These are phyloP conservation scores for Pseudoatta argentina DNA, from an alignment of 1,140 invertebrate species.

Conservation along the genomic window DNA sequence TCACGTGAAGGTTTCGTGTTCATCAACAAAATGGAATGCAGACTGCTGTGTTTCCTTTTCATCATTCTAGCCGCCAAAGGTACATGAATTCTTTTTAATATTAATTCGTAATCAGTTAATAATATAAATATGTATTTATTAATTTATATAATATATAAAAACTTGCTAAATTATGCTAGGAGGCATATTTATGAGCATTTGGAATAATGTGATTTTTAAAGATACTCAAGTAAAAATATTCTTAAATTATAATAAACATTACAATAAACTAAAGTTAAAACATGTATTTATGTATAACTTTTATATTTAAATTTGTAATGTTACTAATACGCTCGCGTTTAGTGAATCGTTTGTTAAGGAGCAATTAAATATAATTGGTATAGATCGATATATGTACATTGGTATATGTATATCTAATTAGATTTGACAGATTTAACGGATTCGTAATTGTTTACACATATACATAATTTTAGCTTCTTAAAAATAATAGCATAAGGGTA, in stretches of 20 bases:
- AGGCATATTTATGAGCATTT: neutral
- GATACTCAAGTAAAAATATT: neutral
- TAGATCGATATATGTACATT: neutral
- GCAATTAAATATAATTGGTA: conserved; percentile 12
- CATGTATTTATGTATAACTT: neutral
- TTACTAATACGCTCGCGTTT: neutral
- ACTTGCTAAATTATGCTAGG: neutral
- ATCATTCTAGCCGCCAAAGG: conserved; percentile 71
- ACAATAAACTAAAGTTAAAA: neutral
- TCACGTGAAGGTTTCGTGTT: conserved; percentile 1
- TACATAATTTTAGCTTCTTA: neutral
- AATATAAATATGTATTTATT: conserved; percentile 5
- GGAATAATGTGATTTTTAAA: neutral
- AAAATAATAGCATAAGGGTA: neutral
- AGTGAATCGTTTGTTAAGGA: neutral
- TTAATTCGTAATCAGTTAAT: neutral
- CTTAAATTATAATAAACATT: neutral
- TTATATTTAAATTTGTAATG: neutral
- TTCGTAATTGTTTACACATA: neutral
- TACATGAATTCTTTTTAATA: conserved; percentile 60
- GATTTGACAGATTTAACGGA: neutral
- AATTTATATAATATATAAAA: conserved; percentile 1
- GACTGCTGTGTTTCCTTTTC: conserved; percentile 67
- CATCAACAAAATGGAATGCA: conserved; percentile 68
- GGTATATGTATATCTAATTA: neutral